A percentile compares a stretch with the other conserved stretches of the same genome.
phyloP scores from a whole-genome alignment of 2,113 vertebrate genomes.

The Clarias gariepinus region DNA sequence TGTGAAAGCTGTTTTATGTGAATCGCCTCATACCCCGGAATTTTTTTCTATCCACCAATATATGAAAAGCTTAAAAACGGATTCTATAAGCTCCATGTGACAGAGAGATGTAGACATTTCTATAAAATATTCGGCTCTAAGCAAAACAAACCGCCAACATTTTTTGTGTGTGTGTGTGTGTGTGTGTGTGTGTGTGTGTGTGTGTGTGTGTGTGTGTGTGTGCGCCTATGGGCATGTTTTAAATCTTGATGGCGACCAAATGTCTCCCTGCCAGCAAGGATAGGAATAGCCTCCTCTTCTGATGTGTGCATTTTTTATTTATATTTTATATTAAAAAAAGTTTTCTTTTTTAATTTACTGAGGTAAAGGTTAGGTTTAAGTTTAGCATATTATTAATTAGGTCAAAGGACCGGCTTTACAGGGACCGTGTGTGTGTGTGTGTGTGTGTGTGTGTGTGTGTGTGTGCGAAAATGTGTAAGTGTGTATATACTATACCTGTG shows the following conservation, averaged over 20 bases:
- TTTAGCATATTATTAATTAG: background rate
- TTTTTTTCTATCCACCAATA: background rate
- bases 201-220: background rate
- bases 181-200: background rate
- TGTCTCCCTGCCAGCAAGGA: background rate
- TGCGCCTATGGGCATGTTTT: background rate
- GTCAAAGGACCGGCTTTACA: background rate
- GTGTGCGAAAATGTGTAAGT: background rate
- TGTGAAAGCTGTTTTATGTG: background rate
- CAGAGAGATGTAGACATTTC: background rate
- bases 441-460: conserved; percentile 48
- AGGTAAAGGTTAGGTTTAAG: background rate
- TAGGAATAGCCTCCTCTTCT: background rate
- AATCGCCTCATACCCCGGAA: background rate
- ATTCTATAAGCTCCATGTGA: background rate
- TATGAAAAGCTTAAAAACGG: background rate
- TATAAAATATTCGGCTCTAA: background rate
- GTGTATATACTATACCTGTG: conserved; percentile 66
- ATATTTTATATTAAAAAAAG: background rate
- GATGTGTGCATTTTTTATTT: background rate
- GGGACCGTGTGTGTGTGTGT: background rate
- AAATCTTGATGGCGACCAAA: background rate
- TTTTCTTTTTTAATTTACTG: background rate
- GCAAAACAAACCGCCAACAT: background rate
- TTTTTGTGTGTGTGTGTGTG: background rate